Percentiles rank a stretch among this genome's conserved stretches.
These are phyloP conservation scores for Danaus melanippus DNA, from an alignment of 1,140 invertebrate species.

Conservation along the genomic window DNA sequence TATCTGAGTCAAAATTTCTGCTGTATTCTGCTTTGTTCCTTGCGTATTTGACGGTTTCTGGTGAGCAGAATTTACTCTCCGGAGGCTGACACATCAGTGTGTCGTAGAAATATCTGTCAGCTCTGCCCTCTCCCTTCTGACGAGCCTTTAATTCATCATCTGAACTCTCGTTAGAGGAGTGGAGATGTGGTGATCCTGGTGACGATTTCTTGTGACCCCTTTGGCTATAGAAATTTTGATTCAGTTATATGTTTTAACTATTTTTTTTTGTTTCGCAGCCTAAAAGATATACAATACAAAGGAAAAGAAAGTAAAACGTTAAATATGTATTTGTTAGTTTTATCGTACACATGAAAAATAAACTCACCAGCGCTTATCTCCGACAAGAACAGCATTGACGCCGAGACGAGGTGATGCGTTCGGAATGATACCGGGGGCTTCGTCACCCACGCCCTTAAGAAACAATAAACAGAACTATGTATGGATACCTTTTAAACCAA, in stretches of 20 bases:
- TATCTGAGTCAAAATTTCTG: conserved; percentile 46
- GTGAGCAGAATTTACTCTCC: conserved; percentile 37
- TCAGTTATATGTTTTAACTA: conserved; percentile 3
- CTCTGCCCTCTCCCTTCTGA: conserved; percentile 34
- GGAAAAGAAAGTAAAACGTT: neutral
- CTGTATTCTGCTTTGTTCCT: conserved; percentile 33
- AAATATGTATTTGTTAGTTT: too few relatives aligned
- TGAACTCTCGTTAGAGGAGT: conserved; percentile 49
- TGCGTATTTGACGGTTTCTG: conserved; percentile 34
- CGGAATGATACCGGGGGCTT: conserved; percentile 17
- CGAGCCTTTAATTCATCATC: conserved; percentile 43
- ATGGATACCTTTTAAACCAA: neutral
- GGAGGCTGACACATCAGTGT: conserved; percentile 53
- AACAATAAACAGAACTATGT: conserved; percentile 1
- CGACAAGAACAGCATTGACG: conserved; percentile 17
- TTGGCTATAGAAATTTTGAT: conserved; percentile 26
- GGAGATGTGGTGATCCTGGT: conserved; percentile 31
- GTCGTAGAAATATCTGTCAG: conserved; percentile 54
- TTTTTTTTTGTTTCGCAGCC: neutral
- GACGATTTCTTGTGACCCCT: conserved; percentile 35
- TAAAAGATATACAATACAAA: neutral
- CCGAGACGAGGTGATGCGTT: conserved; percentile 30
- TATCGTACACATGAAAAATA: too few relatives aligned
- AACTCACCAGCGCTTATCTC: conserved; percentile 44
- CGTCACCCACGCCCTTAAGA: conserved; percentile 38